Conservation (phyloP, 2,888 invertebrate genomes). For the Chymomyza procnemis region DNA sequence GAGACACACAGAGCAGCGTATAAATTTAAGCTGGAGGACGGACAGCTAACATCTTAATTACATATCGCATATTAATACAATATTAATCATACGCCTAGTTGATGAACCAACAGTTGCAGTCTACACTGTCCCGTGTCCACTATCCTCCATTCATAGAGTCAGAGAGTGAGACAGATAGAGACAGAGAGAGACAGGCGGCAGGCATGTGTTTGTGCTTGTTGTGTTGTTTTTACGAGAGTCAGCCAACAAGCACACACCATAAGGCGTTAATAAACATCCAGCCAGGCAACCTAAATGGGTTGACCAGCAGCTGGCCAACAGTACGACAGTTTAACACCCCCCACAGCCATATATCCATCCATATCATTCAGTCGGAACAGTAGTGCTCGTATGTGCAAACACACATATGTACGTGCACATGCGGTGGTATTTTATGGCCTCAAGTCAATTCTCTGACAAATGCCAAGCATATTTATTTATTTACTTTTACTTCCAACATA, state of each 20-base stretch:
- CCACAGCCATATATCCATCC: background rate
- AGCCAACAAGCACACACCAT: constrained; percentile 51
- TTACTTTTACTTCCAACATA: constrained; percentile 53
- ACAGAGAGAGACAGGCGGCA: background rate
- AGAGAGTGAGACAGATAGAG: no score
- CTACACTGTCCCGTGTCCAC: no score
- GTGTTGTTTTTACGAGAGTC: constrained; percentile 49
- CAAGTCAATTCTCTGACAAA: constrained; percentile 73
- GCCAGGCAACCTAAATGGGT: background rate
- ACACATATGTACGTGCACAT: constrained; percentile 34
- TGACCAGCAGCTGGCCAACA: background rate
- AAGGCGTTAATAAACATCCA: constrained; percentile 68
- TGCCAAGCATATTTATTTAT: constrained; percentile 73
- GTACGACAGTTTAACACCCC: background rate
- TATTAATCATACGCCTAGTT: constrained; percentile 74
- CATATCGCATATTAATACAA: constrained; percentile 74
- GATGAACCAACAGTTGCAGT: constrained; percentile 42
- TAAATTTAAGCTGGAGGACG: constrained; percentile 16
- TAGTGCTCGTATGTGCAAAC: constrained; percentile 18
- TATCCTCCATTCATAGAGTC: background rate
- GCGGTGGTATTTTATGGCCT: constrained; percentile 67
- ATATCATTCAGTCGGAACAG: constrained; percentile 21
- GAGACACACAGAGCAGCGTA: constrained; percentile 35
- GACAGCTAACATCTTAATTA: constrained; percentile 70
- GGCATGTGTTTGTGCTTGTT: constrained; percentile 42